Conservation (phyloP, 2,888 invertebrate genomes). For the Acholoe squamosa region DNA sequence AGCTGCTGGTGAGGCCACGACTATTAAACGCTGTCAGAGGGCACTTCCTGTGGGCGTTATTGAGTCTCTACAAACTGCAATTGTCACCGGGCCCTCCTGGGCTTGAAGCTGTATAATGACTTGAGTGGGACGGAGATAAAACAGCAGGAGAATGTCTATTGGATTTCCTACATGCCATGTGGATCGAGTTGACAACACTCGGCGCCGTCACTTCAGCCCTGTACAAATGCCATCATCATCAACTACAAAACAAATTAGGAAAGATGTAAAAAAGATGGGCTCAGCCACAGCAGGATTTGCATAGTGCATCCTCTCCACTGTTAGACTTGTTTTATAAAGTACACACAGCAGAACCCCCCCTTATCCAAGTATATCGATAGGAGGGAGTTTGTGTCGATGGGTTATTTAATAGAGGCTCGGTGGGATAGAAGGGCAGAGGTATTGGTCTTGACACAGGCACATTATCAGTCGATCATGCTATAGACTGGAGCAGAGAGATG, state of each 20-base stretch:
- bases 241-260: conserved; percentile 22
- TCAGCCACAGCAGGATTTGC: neutral
- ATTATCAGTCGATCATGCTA: conserved; percentile 36
- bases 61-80: neutral
- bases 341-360: neutral
- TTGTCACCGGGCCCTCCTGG: neutral
- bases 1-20: too few species aligned
- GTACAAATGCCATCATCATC: conserved; percentile 27
- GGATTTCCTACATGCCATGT: neutral
- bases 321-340: too few species aligned
- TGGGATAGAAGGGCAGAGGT: conserved; percentile 3
- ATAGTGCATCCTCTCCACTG: too few species aligned
- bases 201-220: neutral
- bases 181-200: neutral
- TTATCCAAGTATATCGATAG: neutral
- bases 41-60: neutral
- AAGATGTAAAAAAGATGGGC: neutral
- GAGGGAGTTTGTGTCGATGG: neutral
- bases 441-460: conserved; percentile 29
- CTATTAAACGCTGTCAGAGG: too few species aligned
- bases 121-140: neutral
- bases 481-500: neutral
- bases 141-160: neutral
- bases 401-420: conserved; percentile 48
- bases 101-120: neutral